phyloP scores from a whole-genome alignment of 2,888 invertebrate species.

The Amphimallon solstitiale region DNA sequence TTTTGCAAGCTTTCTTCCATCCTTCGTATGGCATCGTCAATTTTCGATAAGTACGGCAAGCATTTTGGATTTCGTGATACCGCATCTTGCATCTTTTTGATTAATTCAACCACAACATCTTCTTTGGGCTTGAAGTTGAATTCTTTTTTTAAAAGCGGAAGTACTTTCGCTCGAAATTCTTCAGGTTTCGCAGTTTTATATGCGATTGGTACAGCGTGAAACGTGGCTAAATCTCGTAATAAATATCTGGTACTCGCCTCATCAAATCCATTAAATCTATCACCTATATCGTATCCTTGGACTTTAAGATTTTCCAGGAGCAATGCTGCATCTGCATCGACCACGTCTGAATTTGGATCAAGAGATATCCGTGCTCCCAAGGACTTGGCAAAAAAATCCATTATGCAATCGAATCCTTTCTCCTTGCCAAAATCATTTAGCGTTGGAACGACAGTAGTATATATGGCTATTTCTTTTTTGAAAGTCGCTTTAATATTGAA shows the following conservation, averaged over 20 bases:
- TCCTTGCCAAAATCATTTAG: conserved; percentile 63
- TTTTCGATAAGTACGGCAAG: conserved; percentile 1
- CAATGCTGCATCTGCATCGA: conserved; percentile 66
- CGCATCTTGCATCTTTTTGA: not conserved
- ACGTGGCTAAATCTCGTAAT: conserved; percentile 64
- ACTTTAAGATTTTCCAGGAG: conserved; percentile 66
- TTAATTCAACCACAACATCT: not conserved
- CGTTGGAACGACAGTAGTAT: conserved; percentile 62
- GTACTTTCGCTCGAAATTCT: conserved; percentile 56
- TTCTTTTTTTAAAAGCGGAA: conserved; percentile 54
- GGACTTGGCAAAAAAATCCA: conserved; percentile 62
- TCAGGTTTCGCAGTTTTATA: conserved; percentile 62
- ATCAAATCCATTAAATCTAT: conserved; percentile 64
- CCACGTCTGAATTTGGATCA: conserved; percentile 47
- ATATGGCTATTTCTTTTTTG: conserved; percentile 66
- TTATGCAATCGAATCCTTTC: conserved; percentile 56
- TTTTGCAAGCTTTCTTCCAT: conserved; percentile 18
- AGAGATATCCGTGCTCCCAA: conserved; percentile 63
- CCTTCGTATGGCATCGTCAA: not conserved
- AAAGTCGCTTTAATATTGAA: conserved; percentile 66
- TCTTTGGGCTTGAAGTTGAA: conserved; percentile 13
- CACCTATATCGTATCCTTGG: conserved; percentile 62
- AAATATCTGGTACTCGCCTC: conserved; percentile 61
- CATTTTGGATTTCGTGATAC: conserved; percentile 4
- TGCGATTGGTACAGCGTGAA: conserved; percentile 67